Conservation (phyloP, 23 tunicate genomes). For the Oikopleura vanhoeffeni region DNA sequence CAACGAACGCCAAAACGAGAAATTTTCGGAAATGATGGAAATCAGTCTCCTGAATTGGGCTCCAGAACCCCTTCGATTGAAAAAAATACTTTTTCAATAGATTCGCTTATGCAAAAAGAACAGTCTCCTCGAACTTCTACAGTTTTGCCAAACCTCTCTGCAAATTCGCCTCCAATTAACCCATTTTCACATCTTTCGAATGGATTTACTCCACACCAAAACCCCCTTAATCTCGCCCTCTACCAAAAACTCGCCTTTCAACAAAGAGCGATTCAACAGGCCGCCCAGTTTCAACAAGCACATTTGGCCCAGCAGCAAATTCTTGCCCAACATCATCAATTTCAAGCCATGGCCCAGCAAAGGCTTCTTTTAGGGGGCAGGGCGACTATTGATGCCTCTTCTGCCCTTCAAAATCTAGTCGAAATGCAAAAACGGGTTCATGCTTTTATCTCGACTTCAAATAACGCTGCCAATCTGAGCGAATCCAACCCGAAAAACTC, state of each 20-base stretch:
- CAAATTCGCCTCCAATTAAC: not conserved
- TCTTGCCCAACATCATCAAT: not conserved
- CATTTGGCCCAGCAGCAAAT: not conserved
- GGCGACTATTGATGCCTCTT: not conserved
- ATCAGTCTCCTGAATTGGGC: not conserved
- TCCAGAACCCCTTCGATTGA: not conserved
- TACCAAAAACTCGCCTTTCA: not conserved
- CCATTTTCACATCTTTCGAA: not conserved
- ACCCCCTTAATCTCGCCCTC: not conserved
- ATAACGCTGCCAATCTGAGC: not conserved
- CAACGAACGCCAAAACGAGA: not conserved
- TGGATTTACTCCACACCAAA: not conserved
- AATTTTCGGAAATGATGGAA: not conserved
- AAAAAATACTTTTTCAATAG: not conserved
- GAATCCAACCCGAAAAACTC: not conserved
- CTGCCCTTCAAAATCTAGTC: not conserved
- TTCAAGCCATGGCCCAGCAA: not conserved
- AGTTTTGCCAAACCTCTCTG: not conserved
- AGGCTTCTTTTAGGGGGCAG: not conserved
- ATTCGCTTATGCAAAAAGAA: not conserved
- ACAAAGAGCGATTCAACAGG: not conserved
- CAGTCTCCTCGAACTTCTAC: not conserved
- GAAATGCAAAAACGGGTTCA: not conserved
- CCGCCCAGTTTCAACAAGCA: conserved; percentile 5
- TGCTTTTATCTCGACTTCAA: not conserved